Evolutionary conservation across 2,113 vertebrate genomes (phyloP).

Genomic region (Sebastes fasciatus): DNA sequence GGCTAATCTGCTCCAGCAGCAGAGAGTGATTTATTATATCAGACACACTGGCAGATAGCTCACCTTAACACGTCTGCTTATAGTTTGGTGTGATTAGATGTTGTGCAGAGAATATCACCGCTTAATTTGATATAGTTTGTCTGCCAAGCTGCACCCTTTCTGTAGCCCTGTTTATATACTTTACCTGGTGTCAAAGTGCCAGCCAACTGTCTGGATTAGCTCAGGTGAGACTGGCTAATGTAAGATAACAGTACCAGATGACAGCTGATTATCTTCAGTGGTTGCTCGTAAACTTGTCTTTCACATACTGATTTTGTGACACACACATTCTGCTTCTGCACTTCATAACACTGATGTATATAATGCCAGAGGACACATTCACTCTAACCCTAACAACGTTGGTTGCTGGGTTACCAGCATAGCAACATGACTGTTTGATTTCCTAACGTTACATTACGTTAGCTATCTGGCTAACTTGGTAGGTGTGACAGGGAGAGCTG

Average conservation of each 20-base stretch:
- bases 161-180: slow-evolving; percentile 28
- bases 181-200: slow-evolving; percentile 51
- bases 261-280: not conserved
- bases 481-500: slow-evolving; percentile 45
- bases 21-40: slow-evolving; percentile 61
- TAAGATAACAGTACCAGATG: not conserved
- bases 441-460: not conserved
- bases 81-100: not conserved
- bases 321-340: not conserved
- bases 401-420: not conserved
- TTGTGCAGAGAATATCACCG: not conserved
- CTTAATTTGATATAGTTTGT: not conserved
- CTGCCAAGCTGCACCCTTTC: not conserved
- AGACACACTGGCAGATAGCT: slow-evolving; percentile 39
- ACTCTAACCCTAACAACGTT: not conserved
- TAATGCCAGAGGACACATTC: not conserved
- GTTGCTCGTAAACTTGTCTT: not conserved
- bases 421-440: not conserved
- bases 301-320: not conserved
- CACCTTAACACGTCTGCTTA: not conserved
- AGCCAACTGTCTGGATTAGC: slow-evolving; percentile 54
- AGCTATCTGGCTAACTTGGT: not conserved
- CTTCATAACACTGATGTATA: not conserved
- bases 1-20: slow-evolving; percentile 56
- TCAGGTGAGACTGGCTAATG: not conserved